phyloP scores from a whole-genome alignment of 2,888 invertebrate genomes.

The Spialia ferax region DNA sequence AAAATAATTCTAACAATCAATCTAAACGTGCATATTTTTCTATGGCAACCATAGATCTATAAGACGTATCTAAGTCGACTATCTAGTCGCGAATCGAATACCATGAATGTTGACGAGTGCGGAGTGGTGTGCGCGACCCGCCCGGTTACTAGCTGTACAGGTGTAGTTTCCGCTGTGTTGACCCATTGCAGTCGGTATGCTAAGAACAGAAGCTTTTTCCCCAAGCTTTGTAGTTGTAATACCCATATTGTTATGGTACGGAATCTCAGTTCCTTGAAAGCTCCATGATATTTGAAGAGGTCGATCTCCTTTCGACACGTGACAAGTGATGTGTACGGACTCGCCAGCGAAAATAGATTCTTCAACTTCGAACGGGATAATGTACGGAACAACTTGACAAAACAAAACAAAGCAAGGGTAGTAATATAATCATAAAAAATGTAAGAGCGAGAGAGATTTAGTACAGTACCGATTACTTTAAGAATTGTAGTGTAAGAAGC shows the following conservation, averaged over 20 bases:
- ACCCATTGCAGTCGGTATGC: conserved; percentile 86
- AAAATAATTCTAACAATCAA: conserved; percentile 64
- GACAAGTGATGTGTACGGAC: conserved; percentile 89
- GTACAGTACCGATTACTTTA: conserved; percentile 80
- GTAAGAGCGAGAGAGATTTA: conserved; percentile 30
- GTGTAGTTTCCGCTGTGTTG: conserved; percentile 89
- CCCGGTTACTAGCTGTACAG: conserved; percentile 87
- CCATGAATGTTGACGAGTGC: conserved; percentile 88
- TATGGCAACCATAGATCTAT: conserved; percentile 55
- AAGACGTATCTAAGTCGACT: conserved; percentile 47
- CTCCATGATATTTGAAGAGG: conserved; percentile 91
- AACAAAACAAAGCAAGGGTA: conserved; percentile 49
- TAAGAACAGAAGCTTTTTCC: conserved; percentile 85
- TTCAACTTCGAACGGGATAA: conserved; percentile 89
- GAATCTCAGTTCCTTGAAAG: conserved; percentile 88
- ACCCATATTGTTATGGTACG: conserved; percentile 82
- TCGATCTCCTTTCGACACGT: conserved; percentile 90
- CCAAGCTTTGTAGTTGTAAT: conserved; percentile 85
- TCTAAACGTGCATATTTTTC: conserved; percentile 74
- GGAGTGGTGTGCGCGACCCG: conserved; percentile 85
- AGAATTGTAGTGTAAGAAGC: conserved; percentile 81
- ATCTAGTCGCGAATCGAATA: conserved; percentile 62
- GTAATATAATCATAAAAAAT: conserved; percentile 29
- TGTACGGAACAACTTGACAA: conserved; percentile 86
- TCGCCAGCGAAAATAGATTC: conserved; percentile 90